Percentiles rank a stretch among this genome's conserved stretches.
Conservation (phyloP, 2,888 invertebrate species). For the Idaea aversata region DNA sequence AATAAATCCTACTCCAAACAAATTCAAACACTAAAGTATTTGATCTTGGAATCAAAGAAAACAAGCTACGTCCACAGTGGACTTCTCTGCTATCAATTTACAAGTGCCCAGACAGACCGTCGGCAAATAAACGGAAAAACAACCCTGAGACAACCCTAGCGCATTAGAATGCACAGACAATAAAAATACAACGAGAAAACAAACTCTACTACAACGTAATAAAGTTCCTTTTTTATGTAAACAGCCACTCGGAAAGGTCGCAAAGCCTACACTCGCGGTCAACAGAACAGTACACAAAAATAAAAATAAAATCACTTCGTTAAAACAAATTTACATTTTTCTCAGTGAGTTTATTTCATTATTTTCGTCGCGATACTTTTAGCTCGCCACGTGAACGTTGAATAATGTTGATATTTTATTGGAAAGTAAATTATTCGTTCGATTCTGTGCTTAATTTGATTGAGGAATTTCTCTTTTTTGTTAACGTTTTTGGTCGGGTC, state of each 20-base stretch:
- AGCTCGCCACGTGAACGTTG: constrained; percentile 35
- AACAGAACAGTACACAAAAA: constrained; percentile 39
- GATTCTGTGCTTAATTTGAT: constrained; percentile 46
- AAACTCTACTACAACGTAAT: constrained; percentile 18
- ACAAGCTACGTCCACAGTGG: constrained; percentile 21
- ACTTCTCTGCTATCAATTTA: constrained; percentile 50
- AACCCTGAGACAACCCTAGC: constrained; percentile 35
- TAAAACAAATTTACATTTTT: constrained; percentile 71
- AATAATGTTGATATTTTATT: constrained; percentile 39
- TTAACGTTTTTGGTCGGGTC: constrained; percentile 16
- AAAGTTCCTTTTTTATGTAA: constrained; percentile 23
- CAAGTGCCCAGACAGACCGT: constrained; percentile 41
- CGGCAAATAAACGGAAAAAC: constrained; percentile 46
- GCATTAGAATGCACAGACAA: constrained; percentile 36
- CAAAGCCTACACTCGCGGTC: constrained; percentile 43
- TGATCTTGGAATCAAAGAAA: constrained; percentile 30
- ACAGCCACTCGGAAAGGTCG: constrained; percentile 28
- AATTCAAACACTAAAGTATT: constrained; percentile 22
- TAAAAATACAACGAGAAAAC: constrained; percentile 20
- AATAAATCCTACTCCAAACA: constrained; percentile 18
- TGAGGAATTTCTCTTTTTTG: constrained; percentile 36
- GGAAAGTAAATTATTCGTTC: constrained; percentile 41
- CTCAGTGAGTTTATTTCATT: constrained; percentile 56
- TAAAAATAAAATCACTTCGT: constrained; percentile 65
- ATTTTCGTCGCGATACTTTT: constrained; percentile 45